Conservation (phyloP, 2,797 vertebrate species). For the Macropus fuliginosus region DNA sequence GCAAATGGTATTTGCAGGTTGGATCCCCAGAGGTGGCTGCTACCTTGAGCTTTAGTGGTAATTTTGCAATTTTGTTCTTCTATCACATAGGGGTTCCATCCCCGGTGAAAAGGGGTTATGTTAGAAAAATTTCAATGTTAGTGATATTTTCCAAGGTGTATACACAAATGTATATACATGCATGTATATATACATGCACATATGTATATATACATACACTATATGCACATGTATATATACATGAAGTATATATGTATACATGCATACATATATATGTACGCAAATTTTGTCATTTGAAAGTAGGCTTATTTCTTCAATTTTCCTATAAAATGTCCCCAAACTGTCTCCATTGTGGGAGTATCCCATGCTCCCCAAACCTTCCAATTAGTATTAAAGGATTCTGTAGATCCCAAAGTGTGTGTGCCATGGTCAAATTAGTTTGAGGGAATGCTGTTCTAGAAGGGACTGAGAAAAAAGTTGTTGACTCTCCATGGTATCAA, state of each 20-base stretch:
- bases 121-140: background rate
- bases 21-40: background rate
- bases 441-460: background rate
- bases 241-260: no score
- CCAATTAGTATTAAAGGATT: background rate
- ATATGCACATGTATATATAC: no score
- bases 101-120: background rate
- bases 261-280: no score
- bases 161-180: no score
- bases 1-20: background rate
- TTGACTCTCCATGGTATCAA: background rate
- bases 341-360: background rate
- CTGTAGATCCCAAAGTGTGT: background rate
- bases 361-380: background rate
- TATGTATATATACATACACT: no score
- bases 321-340: background rate
- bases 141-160: background rate
- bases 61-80: background rate
- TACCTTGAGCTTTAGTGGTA: background rate
- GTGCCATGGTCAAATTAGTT: background rate
- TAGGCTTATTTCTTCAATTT: background rate
- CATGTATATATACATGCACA: no score
- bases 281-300: background rate
- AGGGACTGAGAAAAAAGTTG: background rate
- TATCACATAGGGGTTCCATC: background rate